Evolutionary conservation across 2,888 invertebrate genomes (phyloP).

Genomic region (Galeopsomyia nigrocyanea): DNA sequence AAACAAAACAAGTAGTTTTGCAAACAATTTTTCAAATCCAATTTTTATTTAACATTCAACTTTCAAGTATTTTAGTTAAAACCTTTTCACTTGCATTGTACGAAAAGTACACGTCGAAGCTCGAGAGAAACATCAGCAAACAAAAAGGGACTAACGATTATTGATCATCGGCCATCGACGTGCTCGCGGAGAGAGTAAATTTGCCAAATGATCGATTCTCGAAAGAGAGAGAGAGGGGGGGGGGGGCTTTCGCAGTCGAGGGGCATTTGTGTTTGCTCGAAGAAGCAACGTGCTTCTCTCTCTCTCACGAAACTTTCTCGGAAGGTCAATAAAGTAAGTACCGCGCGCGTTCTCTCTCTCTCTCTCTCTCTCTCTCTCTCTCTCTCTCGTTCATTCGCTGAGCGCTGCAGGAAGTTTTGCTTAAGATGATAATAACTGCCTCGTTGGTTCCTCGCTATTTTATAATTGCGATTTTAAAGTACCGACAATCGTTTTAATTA

Average conservation of each 20-base stretch:
- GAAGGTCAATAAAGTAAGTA: conserved; percentile 38
- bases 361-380: neutral
- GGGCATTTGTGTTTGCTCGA: conserved; percentile 10
- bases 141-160: too few relatives aligned
- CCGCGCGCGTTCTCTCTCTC: neutral
- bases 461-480: conserved; percentile 15
- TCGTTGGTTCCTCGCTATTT: neutral
- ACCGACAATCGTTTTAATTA: neutral
- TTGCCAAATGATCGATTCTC: conserved; percentile 13
- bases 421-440: conserved; percentile 28
- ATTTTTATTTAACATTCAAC: too few relatives aligned
- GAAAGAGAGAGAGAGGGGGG: too few relatives aligned
- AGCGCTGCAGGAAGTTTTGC: conserved; percentile 13
- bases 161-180: too few relatives aligned
- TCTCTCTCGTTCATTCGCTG: too few relatives aligned
- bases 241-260: neutral
- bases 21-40: too few relatives aligned
- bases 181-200: too few relatives aligned
- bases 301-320: conserved; percentile 31
- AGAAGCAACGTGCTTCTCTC: conserved; percentile 3
- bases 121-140: too few relatives aligned
- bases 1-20: too few relatives aligned
- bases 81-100: too few relatives aligned
- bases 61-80: too few relatives aligned
- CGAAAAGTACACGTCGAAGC: too few relatives aligned